Percentiles rank a stretch among this genome's conserved stretches.
Conservation (phyloP, 2,888 invertebrate genomes). For the Vanessa cardui region DNA sequence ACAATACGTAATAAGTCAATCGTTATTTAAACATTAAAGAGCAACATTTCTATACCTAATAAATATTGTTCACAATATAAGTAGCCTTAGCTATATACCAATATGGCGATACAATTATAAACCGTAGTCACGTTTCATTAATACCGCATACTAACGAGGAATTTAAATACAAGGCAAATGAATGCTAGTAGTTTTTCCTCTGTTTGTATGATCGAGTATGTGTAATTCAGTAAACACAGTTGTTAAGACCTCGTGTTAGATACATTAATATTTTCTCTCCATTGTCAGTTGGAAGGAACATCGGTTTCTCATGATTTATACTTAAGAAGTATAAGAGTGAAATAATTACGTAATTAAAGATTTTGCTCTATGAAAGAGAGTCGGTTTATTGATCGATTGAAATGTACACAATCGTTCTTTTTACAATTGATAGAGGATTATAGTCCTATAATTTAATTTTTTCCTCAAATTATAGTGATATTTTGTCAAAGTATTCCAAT, state of each 20-base stretch:
- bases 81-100: not conserved
- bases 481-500: too few species aligned
- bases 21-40: not conserved
- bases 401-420: too few species aligned
- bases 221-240: conserved; percentile 3
- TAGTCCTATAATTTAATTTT: too few species aligned
- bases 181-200: not conserved
- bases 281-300: not conserved
- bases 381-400: too few species aligned
- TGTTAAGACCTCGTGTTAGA: not conserved
- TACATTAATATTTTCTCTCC: not conserved
- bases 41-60: not conserved
- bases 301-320: not conserved
- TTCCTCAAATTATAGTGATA: too few species aligned
- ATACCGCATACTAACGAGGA: too few species aligned
- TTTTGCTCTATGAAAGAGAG: too few species aligned
- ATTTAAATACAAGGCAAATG: not conserved
- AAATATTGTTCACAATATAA: not conserved
- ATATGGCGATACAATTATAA: not conserved
- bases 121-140: not conserved
- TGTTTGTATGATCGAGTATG: not conserved
- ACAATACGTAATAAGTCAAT: too few species aligned
- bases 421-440: too few species aligned
- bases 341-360: too few species aligned
- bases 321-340: too few species aligned